phyloP scores from a whole-genome alignment of 2,888 invertebrate genomes.

The Chironomus riparius region DNA sequence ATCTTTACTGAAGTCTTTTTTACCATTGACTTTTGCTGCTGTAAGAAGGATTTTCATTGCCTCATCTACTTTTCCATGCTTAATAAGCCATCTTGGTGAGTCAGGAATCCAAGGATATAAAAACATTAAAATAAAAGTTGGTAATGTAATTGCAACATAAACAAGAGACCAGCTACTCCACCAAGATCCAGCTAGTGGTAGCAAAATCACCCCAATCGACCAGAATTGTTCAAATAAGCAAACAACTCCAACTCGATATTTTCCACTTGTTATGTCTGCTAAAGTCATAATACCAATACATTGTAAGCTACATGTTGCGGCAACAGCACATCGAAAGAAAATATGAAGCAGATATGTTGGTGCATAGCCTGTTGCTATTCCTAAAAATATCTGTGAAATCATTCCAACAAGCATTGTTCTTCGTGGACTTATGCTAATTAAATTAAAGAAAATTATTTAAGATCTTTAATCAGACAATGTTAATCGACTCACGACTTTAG shows the following conservation, averaged over 20 bases:
- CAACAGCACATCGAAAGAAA: slow-evolving; percentile 43
- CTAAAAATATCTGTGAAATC: slow-evolving; percentile 42
- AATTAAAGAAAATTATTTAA: neutral
- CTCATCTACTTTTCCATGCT: slow-evolving; percentile 39
- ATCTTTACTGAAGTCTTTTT: slow-evolving; percentile 35
- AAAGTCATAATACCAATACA: slow-evolving; percentile 44
- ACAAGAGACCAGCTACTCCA: slow-evolving; percentile 43
- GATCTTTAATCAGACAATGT: neutral
- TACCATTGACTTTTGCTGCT: slow-evolving; percentile 41
- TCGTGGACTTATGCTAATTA: slow-evolving; percentile 42
- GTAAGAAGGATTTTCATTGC: slow-evolving; percentile 40
- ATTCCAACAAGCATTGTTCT: slow-evolving; percentile 43
- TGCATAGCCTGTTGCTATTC: slow-evolving; percentile 42
- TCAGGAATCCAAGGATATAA: slow-evolving; percentile 43
- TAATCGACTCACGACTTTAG: slow-evolving; percentile 39
- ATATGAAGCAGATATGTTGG: slow-evolving; percentile 43
- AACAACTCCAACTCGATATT: slow-evolving; percentile 39
- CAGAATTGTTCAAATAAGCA: slow-evolving; percentile 44
- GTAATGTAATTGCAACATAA: slow-evolving; percentile 44
- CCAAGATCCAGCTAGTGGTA: slow-evolving; percentile 42
- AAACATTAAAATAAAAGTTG: slow-evolving; percentile 42
- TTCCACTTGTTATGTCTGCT: slow-evolving; percentile 43
- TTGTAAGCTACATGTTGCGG: slow-evolving; percentile 43
- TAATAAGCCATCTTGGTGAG: slow-evolving; percentile 45
- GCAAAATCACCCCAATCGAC: slow-evolving; percentile 45